These are phyloP conservation scores for Scaptomyza polygonia DNA, from an alignment of 2,888 invertebrate species.

Conservation along the genomic window DNA sequence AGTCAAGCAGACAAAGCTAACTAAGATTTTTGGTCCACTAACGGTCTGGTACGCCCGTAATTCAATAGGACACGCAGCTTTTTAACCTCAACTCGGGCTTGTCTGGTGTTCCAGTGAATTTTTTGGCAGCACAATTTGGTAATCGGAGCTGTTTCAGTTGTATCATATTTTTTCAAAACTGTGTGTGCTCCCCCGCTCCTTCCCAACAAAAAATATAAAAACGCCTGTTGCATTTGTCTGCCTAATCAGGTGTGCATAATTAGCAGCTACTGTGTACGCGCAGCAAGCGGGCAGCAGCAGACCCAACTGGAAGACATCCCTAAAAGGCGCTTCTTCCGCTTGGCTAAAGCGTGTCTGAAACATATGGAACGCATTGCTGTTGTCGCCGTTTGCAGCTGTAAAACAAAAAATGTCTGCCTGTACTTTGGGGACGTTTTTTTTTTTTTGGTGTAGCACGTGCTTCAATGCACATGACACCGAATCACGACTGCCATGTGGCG, in stretches of 20 bases:
- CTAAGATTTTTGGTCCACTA: conserved; percentile 44
- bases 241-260: conserved; percentile 76
- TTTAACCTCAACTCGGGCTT: conserved; percentile 58
- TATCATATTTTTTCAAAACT: conserved; percentile 66
- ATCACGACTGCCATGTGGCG: conserved; percentile 51
- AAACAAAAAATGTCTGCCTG: conserved; percentile 63
- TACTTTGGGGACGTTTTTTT: conserved; percentile 37
- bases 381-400: conserved; percentile 56
- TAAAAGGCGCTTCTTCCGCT: conserved; percentile 72
- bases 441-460: conserved; percentile 71
- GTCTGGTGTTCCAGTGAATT: conserved; percentile 74
- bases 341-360: conserved; percentile 80
- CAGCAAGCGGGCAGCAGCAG: conserved; percentile 32
- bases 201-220: conserved; percentile 15
- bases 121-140: conserved; percentile 47
- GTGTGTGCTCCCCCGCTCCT: background rate
- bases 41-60: conserved; percentile 63
- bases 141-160: conserved; percentile 47
- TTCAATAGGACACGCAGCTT: conserved; percentile 62
- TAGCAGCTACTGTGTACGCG: conserved; percentile 76
- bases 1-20: conserved; percentile 39
- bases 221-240: conserved; percentile 74
- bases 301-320: conserved; percentile 14
- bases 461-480: conserved; percentile 76
- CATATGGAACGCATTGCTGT: conserved; percentile 55